Evolutionary conservation across 2,797 vertebrate species (phyloP).

Genomic region (Gadopsis bispinosus): DNA sequence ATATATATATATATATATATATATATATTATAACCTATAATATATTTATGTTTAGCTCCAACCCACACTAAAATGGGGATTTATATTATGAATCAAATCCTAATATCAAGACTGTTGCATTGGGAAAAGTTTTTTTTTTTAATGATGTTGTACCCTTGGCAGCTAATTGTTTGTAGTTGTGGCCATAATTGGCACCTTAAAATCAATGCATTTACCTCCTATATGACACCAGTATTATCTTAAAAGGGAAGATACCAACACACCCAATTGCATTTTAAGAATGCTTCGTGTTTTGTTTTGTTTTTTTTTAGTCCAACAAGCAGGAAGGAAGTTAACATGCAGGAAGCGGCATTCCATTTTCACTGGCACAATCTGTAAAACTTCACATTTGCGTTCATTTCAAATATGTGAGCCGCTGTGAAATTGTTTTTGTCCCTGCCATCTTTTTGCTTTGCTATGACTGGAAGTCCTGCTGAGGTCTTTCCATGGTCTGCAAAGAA

Average conservation of each 20-base stretch:
- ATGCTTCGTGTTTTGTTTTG: too few relatives aligned
- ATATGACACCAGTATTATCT: not conserved
- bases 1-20: too few relatives aligned
- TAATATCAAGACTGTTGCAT: not conserved
- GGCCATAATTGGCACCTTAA: not conserved
- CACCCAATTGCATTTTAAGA: not conserved
- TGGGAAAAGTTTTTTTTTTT: not conserved
- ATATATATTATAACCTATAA: too few relatives aligned
- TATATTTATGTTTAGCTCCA: not conserved
- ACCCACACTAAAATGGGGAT: not conserved
- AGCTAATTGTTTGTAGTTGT: not conserved
- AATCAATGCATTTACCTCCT: not conserved
- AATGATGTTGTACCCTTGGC: too few relatives aligned
- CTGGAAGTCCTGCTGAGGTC: not conserved
- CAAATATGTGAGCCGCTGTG: constrained; percentile 12
- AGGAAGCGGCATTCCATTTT: not conserved
- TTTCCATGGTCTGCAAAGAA: not conserved
- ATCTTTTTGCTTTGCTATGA: not conserved
- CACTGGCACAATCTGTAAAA: not conserved
- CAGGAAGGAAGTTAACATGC: not conserved
- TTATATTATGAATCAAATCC: not conserved
- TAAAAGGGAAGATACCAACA: not conserved
- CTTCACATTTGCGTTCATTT: constrained; percentile 15
- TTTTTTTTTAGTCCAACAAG: not conserved
- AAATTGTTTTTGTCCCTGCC: constrained; percentile 20